Conservation (phyloP, 2,797 vertebrate species). For the Prunella strophiata region DNA sequence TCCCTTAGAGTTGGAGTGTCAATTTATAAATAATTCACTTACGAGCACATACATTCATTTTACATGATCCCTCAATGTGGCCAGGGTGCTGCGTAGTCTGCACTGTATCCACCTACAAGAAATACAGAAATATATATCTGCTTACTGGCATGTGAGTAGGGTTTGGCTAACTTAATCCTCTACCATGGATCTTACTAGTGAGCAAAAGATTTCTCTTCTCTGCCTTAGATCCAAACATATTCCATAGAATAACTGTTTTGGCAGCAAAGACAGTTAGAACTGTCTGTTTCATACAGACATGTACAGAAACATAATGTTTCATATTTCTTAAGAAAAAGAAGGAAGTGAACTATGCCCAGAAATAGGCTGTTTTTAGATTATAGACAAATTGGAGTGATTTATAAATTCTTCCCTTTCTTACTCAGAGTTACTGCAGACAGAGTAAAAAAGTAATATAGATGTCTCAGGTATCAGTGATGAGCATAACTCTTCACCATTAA, state of each 20-base stretch:
- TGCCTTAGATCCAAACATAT: constrained; percentile 23
- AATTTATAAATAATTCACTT: constrained; percentile 74
- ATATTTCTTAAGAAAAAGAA: not conserved
- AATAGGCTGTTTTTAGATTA: not conserved
- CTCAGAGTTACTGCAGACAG: not conserved
- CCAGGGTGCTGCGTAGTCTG: constrained; percentile 73
- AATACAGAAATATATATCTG: constrained; percentile 80
- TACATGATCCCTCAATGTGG: constrained; percentile 78
- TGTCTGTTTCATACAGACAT: not conserved
- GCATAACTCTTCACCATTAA: not conserved
- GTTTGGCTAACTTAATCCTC: constrained; percentile 56
- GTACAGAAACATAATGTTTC: not conserved
- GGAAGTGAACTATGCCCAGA: not conserved
- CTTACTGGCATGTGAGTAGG: constrained; percentile 72
- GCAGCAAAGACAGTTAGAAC: constrained; percentile 11
- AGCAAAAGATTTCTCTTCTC: constrained; percentile 16
- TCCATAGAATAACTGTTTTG: not conserved
- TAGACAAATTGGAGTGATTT: not conserved
- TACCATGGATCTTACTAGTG: not conserved
- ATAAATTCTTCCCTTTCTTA: not conserved
- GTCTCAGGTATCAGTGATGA: not conserved
- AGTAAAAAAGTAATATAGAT: not conserved
- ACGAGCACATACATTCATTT: constrained; percentile 80
- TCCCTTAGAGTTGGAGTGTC: no score
- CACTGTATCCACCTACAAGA: constrained; percentile 79